phyloP scores from a whole-genome alignment of 2,113 vertebrate species.

The Struthidea cinerea region DNA sequence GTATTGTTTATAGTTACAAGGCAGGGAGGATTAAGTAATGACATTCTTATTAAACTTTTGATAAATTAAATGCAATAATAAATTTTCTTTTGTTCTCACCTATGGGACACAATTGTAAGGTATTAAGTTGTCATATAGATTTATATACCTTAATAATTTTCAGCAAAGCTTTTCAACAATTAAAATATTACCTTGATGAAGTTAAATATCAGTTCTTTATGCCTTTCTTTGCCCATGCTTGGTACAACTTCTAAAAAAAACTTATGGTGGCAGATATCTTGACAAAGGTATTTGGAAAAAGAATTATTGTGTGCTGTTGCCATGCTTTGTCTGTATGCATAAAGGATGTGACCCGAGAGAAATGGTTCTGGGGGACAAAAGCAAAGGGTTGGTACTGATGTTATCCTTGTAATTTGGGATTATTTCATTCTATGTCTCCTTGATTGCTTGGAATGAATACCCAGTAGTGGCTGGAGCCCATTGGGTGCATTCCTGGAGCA shows the following conservation, averaged over 20 bases:
- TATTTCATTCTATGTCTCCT: neutral
- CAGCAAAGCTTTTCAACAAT: constrained; percentile 57
- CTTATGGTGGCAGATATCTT: neutral
- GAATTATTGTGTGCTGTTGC: neutral
- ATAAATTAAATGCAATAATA: constrained; percentile 71
- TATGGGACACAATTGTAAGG: constrained; percentile 47
- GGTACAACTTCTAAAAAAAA: neutral
- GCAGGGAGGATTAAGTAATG: constrained; percentile 52
- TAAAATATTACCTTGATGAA: constrained; percentile 43
- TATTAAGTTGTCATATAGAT: constrained; percentile 69
- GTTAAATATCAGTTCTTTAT: constrained; percentile 3
- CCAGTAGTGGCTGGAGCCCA: neutral
- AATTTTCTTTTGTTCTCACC: constrained; percentile 75
- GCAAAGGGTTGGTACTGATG: neutral
- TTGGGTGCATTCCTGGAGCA: neutral
- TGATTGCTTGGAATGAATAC: neutral
- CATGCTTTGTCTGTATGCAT: neutral
- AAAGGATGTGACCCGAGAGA: neutral
- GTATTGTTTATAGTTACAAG: constrained; percentile 58
- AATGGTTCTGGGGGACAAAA: neutral
- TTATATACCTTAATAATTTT: constrained; percentile 69
- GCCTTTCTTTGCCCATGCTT: neutral
- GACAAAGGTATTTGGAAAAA: neutral
- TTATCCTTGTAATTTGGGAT: neutral
- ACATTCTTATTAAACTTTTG: constrained; percentile 73